Base-by-base conservation (phyloP, 2,888 invertebrate species). In the Phengaris arion region DNA sequence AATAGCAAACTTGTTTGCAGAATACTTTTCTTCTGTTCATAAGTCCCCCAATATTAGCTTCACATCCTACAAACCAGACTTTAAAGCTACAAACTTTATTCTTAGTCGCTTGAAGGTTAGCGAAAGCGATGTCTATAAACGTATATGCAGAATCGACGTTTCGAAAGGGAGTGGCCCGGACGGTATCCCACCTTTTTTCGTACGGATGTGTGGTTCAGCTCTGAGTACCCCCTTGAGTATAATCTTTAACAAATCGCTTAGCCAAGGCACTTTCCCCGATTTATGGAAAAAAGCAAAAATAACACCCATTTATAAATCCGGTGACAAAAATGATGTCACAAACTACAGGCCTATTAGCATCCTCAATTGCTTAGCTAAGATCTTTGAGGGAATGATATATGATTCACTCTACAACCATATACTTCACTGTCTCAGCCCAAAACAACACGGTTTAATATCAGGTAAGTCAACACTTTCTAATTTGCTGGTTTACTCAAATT, bases 1-100 rank as follows among this genome's bases (percentile, higher is more conserved):
- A 55, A 55, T 55, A n/a, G 55, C 55, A 55, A 55, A 55, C n/a
- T n/a, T 55, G n/a, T 55, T 55, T n/a, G n/a, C n/a, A n/a, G n/a
- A n/a, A n/a, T n/a, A n/a, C n/a, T n/a, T n/a, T n/a, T n/a, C n/a
- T n/a, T 55, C 6, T 4, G 55, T 55, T 55, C 55, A 55, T 55
- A n/a, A 55, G n/a, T 13, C n/a, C 55, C 55, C 55, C 2, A 55
- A n/a, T 6, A 2, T 12, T 54, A 55, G n/a, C n/a, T n/a, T 13
- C 10, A 10, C 12, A 8, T 55, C 55, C 4, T 55, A 55, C 13
- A n/a, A 55, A 55, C n/a, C 55, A 1, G 55, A 55, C n/a, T 55
- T 55, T n/a, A 55, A 55, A 55, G 0, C 55, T 13, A n/a, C 55
- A 55, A 55, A 55, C 55, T 55, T n/a, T n/a, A 55, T 13, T n/a